Conservation (phyloP, 2,113 vertebrate genomes). For the Gavia stellata region DNA sequence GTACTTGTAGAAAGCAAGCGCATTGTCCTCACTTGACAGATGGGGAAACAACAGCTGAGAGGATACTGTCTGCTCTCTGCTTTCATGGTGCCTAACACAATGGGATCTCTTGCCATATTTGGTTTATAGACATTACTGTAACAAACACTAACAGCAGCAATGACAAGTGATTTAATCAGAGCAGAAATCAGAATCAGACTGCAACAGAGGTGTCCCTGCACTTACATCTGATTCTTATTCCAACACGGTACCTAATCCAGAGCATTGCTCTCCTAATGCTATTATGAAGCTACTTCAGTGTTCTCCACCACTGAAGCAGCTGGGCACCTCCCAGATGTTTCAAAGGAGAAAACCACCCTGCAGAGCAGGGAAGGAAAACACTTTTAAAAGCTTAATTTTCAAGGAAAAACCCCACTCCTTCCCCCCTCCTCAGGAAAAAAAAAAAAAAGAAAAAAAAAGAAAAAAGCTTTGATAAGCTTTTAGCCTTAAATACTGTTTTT, state of each 20-base stretch:
- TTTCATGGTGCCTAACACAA: not conserved
- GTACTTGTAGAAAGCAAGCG: constrained; percentile 1
- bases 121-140: not conserved
- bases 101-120: not conserved
- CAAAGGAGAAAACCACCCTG: not conserved
- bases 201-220: not conserved
- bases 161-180: not conserved
- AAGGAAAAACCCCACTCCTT: rapidly evolving
- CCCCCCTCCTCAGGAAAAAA: rapidly evolving
- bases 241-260: not conserved
- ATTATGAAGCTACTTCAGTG: not conserved
- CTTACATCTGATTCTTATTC: not conserved
- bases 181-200: not conserved
- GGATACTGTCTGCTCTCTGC: not conserved
- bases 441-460: not conserved
- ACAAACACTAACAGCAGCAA: not conserved
- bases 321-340: not conserved
- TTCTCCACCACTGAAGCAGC: not conserved
- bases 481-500: not conserved
- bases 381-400: not conserved
- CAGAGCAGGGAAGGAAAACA: not conserved
- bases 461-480: not conserved
- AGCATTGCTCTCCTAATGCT: not conserved
- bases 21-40: constrained; percentile 27
- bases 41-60: constrained; percentile 32